Evolutionary conservation across 2,797 vertebrate genomes (phyloP).

Genomic region (Nannoperca australis): DNA sequence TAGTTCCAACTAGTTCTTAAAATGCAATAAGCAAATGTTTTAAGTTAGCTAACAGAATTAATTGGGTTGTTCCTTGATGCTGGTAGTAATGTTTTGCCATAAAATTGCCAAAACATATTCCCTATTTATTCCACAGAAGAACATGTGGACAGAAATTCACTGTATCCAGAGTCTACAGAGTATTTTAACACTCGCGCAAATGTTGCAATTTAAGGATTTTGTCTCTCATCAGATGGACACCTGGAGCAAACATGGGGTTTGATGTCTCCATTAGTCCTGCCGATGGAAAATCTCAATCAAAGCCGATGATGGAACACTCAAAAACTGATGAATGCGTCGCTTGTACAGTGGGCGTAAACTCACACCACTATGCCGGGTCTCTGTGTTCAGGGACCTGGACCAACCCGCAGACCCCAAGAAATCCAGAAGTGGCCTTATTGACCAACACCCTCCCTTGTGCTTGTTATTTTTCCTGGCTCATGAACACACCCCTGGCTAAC

Average conservation of each 20-base stretch:
- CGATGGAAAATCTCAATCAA: slow-evolving; percentile 71
- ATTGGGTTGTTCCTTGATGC: neutral
- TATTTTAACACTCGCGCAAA: slow-evolving; percentile 25
- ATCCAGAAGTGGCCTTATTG: slow-evolving; percentile 72
- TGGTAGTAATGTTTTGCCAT: neutral
- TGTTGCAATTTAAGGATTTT: slow-evolving; percentile 40
- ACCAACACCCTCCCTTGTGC: slow-evolving; percentile 81
- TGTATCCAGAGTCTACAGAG: slow-evolving; percentile 1
- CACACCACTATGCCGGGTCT: slow-evolving; percentile 59
- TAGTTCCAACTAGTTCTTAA: neutral
- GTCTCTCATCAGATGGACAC: slow-evolving; percentile 53
- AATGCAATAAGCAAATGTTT: neutral
- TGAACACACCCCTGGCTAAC: slow-evolving; percentile 73
- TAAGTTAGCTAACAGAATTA: neutral
- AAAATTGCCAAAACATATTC: neutral
- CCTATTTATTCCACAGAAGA: neutral
- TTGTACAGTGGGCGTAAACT: slow-evolving; percentile 66
- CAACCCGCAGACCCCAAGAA: slow-evolving; percentile 74
- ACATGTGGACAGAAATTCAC: neutral
- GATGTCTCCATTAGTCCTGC: slow-evolving; percentile 42
- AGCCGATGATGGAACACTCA: slow-evolving; percentile 56
- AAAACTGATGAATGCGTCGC: slow-evolving; percentile 66
- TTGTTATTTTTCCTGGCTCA: slow-evolving; percentile 80
- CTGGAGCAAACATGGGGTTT: slow-evolving; percentile 54
- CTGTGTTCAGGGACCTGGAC: slow-evolving; percentile 58